Percentiles rank a stretch among this genome's conserved stretches.
Conservation (phyloP, 2,113 vertebrate species). For the Prolemur simus region DNA sequence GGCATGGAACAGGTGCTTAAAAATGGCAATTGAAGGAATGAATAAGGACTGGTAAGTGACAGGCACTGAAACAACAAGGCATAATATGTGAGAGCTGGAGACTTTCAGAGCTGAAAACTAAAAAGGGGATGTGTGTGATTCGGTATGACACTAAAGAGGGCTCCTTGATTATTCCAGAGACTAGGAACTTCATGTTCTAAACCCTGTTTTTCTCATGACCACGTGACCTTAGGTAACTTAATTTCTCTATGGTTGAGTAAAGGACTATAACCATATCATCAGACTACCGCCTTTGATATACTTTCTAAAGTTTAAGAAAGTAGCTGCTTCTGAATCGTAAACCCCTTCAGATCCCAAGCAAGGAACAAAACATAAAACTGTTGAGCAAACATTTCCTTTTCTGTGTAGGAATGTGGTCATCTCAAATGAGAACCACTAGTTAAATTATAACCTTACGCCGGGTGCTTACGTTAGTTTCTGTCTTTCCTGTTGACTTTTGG, state of each 20-base stretch:
- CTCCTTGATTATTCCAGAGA: background rate
- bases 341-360: slow-evolving; percentile 9
- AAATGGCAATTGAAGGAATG: background rate
- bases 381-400: slow-evolving; percentile 58
- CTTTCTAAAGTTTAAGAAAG: background rate
- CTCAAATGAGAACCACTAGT: slow-evolving; percentile 53
- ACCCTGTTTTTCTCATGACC: background rate
- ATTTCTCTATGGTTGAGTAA: background rate
- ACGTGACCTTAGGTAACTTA: background rate
- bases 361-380: background rate
- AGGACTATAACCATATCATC: background rate
- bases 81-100: background rate
- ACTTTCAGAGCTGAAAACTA: background rate
- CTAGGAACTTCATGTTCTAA: background rate
- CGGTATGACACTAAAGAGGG: background rate
- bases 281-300: background rate
- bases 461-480: slow-evolving; percentile 49
- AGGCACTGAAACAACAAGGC: background rate
- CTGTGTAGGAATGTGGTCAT: slow-evolving; percentile 46
- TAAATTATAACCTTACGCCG: slow-evolving; percentile 68
- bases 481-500: slow-evolving; percentile 54
- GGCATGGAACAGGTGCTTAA: background rate
- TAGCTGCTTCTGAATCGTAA: background rate
- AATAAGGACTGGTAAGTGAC: background rate
- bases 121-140: background rate